Evolutionary conservation across 2,888 invertebrate species (phyloP).

Genomic region (Operophtera brumata): DNA sequence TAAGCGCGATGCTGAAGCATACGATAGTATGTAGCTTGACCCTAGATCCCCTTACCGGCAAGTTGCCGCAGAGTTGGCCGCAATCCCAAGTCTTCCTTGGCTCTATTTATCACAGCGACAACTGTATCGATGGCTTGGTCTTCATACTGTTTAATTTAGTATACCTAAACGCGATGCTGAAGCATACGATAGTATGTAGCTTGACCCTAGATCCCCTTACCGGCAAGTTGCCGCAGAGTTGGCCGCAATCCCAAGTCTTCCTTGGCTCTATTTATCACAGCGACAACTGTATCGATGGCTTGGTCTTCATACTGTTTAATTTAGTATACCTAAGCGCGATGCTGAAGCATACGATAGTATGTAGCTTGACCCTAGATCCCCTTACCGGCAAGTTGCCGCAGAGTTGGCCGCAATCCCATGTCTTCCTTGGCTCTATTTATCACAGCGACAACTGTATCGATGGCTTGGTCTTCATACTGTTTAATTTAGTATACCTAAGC

Average conservation of each 20-base stretch:
- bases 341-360: too few relatives aligned
- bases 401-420: slow-evolving; percentile 51
- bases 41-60: slow-evolving; percentile 50
- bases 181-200: too few relatives aligned
- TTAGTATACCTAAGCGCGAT: too few relatives aligned
- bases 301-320: slow-evolving; percentile 58
- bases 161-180: too few relatives aligned
- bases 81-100: slow-evolving; percentile 53
- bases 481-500: too few relatives aligned
- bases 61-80: slow-evolving; percentile 53
- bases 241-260: slow-evolving; percentile 52
- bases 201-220: slow-evolving; percentile 49
- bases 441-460: slow-evolving; percentile 57
- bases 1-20: too few relatives aligned
- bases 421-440: slow-evolving; percentile 58
- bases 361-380: too few relatives aligned
- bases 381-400: slow-evolving; percentile 58
- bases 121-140: slow-evolving; percentile 60
- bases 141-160: too few relatives aligned
- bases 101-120: slow-evolving; percentile 57
- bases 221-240: slow-evolving; percentile 53
- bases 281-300: slow-evolving; percentile 59
- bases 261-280: slow-evolving; percentile 58
- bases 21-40: too few relatives aligned
- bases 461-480: slow-evolving; percentile 58